Percentiles rank a stretch among this genome's conserved stretches.
Evolutionary conservation across 2,888 invertebrate species (phyloP).

Genomic region (Oxystoma pomonae): DNA sequence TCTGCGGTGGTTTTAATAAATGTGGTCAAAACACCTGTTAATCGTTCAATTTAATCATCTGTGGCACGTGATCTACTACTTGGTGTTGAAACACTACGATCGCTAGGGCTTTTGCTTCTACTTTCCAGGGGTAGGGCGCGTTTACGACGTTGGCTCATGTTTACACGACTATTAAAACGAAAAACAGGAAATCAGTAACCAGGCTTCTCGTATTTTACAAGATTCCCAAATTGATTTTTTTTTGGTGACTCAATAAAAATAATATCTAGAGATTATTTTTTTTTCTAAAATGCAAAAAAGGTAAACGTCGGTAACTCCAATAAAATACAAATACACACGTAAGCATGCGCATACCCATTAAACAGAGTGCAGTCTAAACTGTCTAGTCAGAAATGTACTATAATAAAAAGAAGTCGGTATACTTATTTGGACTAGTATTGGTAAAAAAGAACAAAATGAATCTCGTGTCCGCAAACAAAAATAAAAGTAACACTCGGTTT

Average conservation of each 20-base stretch:
- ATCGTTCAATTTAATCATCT: not conserved
- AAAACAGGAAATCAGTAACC: not conserved
- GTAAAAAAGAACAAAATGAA: too few species aligned
- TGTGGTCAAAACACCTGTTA: not conserved
- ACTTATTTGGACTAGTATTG: too few species aligned
- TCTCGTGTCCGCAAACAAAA: too few species aligned
- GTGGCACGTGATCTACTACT: not conserved
- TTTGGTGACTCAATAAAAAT: too few species aligned
- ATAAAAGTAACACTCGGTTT: too few species aligned
- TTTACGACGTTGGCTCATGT: not conserved
- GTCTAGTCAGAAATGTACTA: too few species aligned
- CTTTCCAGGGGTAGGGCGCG: not conserved
- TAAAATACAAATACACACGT: not conserved
- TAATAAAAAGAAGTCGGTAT: too few species aligned
- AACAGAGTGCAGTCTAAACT: not conserved
- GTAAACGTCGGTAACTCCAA: not conserved
- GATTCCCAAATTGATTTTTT: not conserved
- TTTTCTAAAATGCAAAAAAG: too few species aligned
- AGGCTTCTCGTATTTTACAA: not conserved
- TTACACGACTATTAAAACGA: not conserved
- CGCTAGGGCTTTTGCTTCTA: not conserved
- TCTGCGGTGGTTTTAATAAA: not conserved
- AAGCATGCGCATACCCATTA: not conserved
- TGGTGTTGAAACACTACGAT: not conserved
- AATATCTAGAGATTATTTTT: too few species aligned